Evolutionary conservation across 2,113 vertebrate genomes (phyloP), one percentile per base, ranked within the genome.

Genomic region (Piliocolobus tephrosceles): DNA sequence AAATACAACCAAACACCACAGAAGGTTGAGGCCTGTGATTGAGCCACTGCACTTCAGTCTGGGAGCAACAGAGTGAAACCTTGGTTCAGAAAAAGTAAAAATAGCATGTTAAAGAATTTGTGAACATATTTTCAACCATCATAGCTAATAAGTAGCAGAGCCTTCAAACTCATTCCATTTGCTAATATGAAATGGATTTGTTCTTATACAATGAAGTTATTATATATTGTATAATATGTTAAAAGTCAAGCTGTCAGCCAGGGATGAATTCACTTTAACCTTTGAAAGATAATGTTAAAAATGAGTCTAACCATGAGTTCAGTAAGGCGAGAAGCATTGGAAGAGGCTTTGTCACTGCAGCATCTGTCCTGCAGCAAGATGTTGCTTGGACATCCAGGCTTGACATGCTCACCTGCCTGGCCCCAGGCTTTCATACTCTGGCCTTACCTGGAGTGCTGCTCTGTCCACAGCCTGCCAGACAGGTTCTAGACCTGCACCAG

Each of bases 341-440:
- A 58, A 52, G 58, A 40, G 52, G 18, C 43, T 95, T n/a, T 50
- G 64, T 50, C 9, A n/a, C n/a, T 35, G 35, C 9, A 9, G 35
- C 25, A 2, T 20, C 50, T 50, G 3, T 68, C 82, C 88, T 78
- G 76, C 38, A 27, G 14, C 22, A 25, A 85, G 61, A 30, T 55
- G n/a, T 9, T 68, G 80, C 66, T 81, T 50, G 66, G 17, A 64
- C 40, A 57, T 30, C 52, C 17, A 32, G 7, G 47, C 43, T 23
- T 52, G 70, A 8, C 35, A 0, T 4, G 3, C 47, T 40, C 7
- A 10, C 43, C 10, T 8, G 14, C 55, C 32, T 3, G 14, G 11
- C 11, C 47, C 5, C 22, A 17, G 23, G 55, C 55, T 43, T 18
- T 75, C 23, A 32, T 0, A 1, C 10, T 72, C 30, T 27, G 79